Evolutionary conservation across 2,888 invertebrate genomes (phyloP), one percentile per base, ranked within the genome.

Genomic region (Nycteola revayana): DNA sequence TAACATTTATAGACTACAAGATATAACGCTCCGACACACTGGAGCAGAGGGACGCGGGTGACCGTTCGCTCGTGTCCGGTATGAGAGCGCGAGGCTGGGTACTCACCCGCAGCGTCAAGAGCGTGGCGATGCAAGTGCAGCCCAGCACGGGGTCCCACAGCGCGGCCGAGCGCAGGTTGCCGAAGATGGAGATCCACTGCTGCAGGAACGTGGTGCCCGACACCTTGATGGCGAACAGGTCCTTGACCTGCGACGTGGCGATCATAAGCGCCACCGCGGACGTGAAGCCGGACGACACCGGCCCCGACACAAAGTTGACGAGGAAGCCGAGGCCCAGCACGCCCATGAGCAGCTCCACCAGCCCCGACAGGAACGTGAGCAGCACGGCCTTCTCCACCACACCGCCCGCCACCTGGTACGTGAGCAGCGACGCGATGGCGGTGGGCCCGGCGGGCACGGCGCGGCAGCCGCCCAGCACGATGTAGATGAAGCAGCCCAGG

Each of bases 361-460:
- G 60, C 1, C 96, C 96, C 21, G 92, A 87, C 4, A 96, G 75
- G 52, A 96, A 93, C 60, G 93, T 93, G 7, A 96, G 90, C 20
- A 96, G 81, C 18, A 95, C 91, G 0, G 95, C 95, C 69, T 96
- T 93, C 54, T 92, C 86, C 0, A 92, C 85, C 10, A 91, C 90
- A 24, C 93, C 93, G 30, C 91, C 90, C 0, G 95, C 91, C 17
- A 94, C 92, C 84, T 95, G 95, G 75, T 90, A 94, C 0, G 96
- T 96, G 53, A 98, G 90, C 36, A 98, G 87, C 2, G 97, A 95
- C 49, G 96, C 93, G 60, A 98, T 96, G 43, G 98, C 97, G 1
- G 97, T 97, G 8, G 98, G 98, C 7, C 98, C 97, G 57, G 97
- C 92, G 0, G 97, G 97, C 41, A 97, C 94, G 74, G 97, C 97